These are phyloP conservation scores for Labrus mixtus DNA, from an alignment of 2,113 vertebrate genomes.

Conservation along the genomic window DNA sequence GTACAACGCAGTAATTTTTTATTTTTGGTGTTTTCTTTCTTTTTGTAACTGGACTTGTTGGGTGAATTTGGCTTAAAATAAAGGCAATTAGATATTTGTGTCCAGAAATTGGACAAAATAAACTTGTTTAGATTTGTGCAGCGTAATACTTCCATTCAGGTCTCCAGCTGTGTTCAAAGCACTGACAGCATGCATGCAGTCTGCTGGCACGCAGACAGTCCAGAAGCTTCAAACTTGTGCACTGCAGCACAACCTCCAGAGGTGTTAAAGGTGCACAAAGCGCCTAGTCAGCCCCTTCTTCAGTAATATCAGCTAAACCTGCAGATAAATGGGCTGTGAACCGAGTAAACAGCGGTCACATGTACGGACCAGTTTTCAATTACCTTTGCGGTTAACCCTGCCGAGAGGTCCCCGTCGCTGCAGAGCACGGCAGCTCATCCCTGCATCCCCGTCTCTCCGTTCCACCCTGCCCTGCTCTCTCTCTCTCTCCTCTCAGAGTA, in stretches of 20 bases:
- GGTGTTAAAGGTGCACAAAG: constrained; percentile 58
- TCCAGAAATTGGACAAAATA: too few species aligned
- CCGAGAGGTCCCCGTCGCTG: constrained; percentile 59
- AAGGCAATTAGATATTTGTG: too few species aligned
- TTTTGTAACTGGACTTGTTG: too few species aligned
- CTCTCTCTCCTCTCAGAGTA: not conserved
- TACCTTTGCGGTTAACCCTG: constrained; percentile 76
- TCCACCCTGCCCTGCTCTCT: constrained; percentile 1
- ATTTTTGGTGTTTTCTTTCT: too few species aligned
- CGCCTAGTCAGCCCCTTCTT: constrained; percentile 68
- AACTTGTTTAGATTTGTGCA: not conserved
- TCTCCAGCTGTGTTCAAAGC: constrained; percentile 1
- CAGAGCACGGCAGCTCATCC: constrained; percentile 55
- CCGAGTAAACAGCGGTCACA: constrained; percentile 77
- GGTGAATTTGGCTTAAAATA: too few species aligned
- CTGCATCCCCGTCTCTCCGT: constrained; percentile 15
- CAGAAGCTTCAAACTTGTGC: constrained; percentile 29
- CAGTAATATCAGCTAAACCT: constrained; percentile 74
- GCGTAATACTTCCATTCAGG: not conserved
- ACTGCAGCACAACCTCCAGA: constrained; percentile 45
- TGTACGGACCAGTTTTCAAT: constrained; percentile 75
- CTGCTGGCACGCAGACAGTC: constrained; percentile 23
- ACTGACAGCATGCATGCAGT: not conserved
- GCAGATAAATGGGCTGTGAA: constrained; percentile 80
- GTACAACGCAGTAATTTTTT: too few species aligned